Base-by-base conservation (phyloP, 2,797 vertebrate genomes). In the Falco novaeseelandiae region DNA sequence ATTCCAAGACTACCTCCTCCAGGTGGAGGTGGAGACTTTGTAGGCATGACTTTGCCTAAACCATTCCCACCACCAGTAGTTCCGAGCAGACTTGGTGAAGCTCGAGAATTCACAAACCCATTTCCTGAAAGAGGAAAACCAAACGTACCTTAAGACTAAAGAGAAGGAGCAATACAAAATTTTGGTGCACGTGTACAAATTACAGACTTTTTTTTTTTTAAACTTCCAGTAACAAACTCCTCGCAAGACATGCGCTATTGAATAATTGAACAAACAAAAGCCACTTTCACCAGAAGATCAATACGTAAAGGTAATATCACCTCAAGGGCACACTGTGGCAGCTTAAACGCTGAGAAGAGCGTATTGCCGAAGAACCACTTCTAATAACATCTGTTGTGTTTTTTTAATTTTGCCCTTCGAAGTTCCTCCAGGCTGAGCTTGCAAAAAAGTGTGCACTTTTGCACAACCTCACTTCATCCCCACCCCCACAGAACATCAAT, bases 21-120 rank as follows among this genome's bases (percentile, higher is more conserved):
- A 63, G 99, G 99, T 48, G 99, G 99, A 86, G 99, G 99, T 26
- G 99, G 99, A 93, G 99, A 99, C 98, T 99, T 99, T 72, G 99
- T 99, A 92, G 99, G 99, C 99, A 99, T 99, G 84, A 99, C 99
- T 98, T 99, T 99, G 97, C 99, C 99, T 92, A 99, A 97, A 93
- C 99, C 98, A 59, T 99, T 99, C 92, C 99, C 99, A 89, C 99
- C 99, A 72, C 98, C 98, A 93, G 98, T 92, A 83, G 98, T 98
- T 98, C 98, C 99, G 46, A 99, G 98, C 74, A 99, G 98, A 95
- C 99, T 99, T 19, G 99, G 99, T 72, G 99, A 99, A 97, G 99
- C 99, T 98, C 99, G 99, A 80, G 99, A 98, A 98, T 99, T 99
- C 96, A 99, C 98, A 93, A 99, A 99, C 82, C 99, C 99, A 84